Evolutionary conservation across 2,888 invertebrate species (phyloP), one percentile per base, ranked within the genome.

Genomic region (Eupithecia exiguata): DNA sequence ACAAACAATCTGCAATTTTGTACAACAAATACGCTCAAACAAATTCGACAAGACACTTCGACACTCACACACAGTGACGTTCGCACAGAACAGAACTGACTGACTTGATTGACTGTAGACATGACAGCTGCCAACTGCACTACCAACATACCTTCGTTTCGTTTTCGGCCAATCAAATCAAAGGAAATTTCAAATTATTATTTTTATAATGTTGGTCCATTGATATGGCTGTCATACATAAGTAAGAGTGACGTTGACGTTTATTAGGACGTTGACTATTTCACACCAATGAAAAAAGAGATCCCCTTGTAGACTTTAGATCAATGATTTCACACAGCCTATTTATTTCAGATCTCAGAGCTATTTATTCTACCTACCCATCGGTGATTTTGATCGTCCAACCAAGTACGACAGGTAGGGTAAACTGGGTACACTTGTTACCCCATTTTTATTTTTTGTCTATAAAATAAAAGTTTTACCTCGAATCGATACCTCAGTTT

Each of bases 1-100:
- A 36, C 63, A 91, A 91, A 92, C 88, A 92, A 92, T 92, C 92
- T 90, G 77, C 82, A 91, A 92, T 91, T 92, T 89, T 73, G 82
- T 83, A 85, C 84, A 79, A 84, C 86, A 86, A 84, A 62, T 69
- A 36, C 43, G 36, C 25, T 30, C 30, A 68, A 36, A 25, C 14
- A 21, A 21, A 21, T 35, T 67, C 46, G n/a, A 53, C 49, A 53
- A 53, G 36, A 87, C 84, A 38, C 38, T 30, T 40, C 25, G n/a
- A n/a, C n/a, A 4, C 12, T 40, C 40, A 7, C 36, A 7, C n/a
- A 69, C 63, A 61, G 30, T 68, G 40, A 69, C n/a, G 9, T 53
- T 53, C 53, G 21, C 16, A 21, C 62, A 35, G 46, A 62, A 68
- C n/a, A 3, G 30, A 30, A 30, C 30, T 30, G 30, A 30, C 30